A percentile compares a stretch with the other conserved stretches of the same genome.
These are phyloP conservation scores for Agelas oroides DNA, from an alignment of 37 sponge, comb jelly and placozoan genomes.

Conservation along the genomic window DNA sequence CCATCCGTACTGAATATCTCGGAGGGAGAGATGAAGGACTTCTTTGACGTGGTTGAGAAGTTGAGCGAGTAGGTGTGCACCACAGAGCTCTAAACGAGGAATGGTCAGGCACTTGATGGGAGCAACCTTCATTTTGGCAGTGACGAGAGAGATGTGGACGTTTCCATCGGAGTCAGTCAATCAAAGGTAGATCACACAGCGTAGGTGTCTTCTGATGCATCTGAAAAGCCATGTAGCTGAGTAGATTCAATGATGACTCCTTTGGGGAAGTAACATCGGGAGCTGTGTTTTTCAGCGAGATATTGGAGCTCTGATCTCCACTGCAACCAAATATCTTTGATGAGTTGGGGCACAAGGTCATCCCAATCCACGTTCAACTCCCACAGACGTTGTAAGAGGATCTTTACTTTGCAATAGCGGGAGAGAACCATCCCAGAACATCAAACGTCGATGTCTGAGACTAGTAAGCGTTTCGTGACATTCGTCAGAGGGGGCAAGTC, in stretches of 20 bases:
- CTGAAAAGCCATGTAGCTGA: slow-evolving; percentile 44
- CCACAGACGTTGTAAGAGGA: slow-evolving; percentile 11
- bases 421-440: slow-evolving; percentile 21
- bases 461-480: slow-evolving; percentile 9
- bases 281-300: neutral
- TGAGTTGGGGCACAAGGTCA: slow-evolving; percentile 7
- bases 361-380: slow-evolving; percentile 25
- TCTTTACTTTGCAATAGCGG: slow-evolving; percentile 12
- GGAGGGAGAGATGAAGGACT: too few species aligned
- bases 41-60: too few species aligned
- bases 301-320: slow-evolving; percentile 9
- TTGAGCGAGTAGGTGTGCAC: too few species aligned
- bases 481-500: neutral
- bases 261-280: slow-evolving; percentile 31
- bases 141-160: slow-evolving; percentile 29
- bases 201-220: slow-evolving; percentile 40
- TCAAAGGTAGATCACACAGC: too few species aligned
- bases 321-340: slow-evolving; percentile 2
- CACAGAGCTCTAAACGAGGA: too few species aligned
- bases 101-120: slow-evolving; percentile 38
- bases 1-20: too few species aligned
- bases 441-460: slow-evolving; percentile 18
- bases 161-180: too few species aligned
- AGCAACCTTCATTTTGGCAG: slow-evolving; percentile 27
- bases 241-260: slow-evolving; percentile 5